These are phyloP conservation scores for Tromatobia lineatoria DNA, from an alignment of 2,888 invertebrate species.

Conservation along the genomic window DNA sequence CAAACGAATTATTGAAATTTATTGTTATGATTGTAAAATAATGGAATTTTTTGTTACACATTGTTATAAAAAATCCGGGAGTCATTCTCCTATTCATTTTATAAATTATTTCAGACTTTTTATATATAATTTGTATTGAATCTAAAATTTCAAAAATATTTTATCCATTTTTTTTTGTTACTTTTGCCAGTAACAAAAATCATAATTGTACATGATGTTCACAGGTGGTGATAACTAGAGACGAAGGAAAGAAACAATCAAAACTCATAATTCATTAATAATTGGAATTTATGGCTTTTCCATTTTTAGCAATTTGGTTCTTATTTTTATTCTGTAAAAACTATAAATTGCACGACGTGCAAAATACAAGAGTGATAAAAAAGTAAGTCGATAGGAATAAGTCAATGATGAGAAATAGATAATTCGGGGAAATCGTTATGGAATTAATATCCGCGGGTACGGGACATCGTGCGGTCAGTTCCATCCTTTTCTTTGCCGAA, in stretches of 20 bases:
- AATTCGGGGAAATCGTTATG: neutral
- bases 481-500: conserved; percentile 68
- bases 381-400: neutral
- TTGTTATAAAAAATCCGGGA: too few relatives aligned
- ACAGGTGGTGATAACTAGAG: too few relatives aligned
- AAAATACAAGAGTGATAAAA: neutral
- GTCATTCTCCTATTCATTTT: too few relatives aligned
- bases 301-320: neutral
- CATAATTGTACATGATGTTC: neutral
- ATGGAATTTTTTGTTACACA: too few relatives aligned
- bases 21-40: too few relatives aligned
- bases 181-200: neutral
- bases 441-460: conserved; percentile 1
- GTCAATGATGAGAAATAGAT: conserved; percentile 3
- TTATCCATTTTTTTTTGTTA: too few relatives aligned
- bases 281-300: neutral
- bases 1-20: too few relatives aligned
- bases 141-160: too few relatives aligned
- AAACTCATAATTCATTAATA: neutral
- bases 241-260: neutral
- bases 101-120: too few relatives aligned
- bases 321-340: neutral
- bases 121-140: too few relatives aligned
- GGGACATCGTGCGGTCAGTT: neutral
- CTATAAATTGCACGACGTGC: neutral